Percentiles rank a stretch among this genome's conserved stretches.
Evolutionary conservation across 2,113 vertebrate genomes (phyloP).

Genomic region (Climacteris rufus): DNA sequence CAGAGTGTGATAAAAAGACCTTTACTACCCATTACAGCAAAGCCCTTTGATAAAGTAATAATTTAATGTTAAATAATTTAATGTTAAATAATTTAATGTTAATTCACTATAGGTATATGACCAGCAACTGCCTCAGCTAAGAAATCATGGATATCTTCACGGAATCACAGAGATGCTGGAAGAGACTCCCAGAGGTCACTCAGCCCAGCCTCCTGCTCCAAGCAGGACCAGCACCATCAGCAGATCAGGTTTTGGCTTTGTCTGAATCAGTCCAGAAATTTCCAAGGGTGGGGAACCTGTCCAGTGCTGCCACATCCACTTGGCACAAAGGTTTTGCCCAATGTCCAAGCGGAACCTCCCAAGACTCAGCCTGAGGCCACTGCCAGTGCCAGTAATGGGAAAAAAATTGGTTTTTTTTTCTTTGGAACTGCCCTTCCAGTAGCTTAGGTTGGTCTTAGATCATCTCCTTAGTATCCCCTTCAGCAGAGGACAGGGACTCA

Average conservation of each 20-base stretch:
- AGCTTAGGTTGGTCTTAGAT: not conserved
- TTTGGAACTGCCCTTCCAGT: not conserved
- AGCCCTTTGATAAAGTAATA: not conserved
- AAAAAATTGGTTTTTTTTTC: rapidly evolving
- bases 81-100: not conserved
- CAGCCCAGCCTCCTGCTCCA: not conserved
- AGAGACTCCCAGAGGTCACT: not conserved
- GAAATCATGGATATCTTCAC: rapidly evolving
- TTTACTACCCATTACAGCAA: not conserved
- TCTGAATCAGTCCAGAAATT: not conserved
- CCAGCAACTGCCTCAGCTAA: not conserved
- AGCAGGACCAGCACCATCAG: not conserved
- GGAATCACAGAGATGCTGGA: not conserved
- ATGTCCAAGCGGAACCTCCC: not conserved
- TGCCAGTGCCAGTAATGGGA: not conserved
- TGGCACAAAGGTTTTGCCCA: not conserved
- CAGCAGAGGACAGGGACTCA: not conserved
- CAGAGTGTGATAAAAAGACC: not conserved
- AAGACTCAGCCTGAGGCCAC: not conserved
- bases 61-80: not conserved
- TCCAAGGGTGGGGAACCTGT: not conserved
- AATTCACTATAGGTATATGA: no score
- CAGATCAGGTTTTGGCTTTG: not conserved
- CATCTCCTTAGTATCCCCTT: not conserved
- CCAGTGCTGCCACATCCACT: not conserved